Evolutionary conservation across 2,797 vertebrate species (phyloP).

Genomic region (Phrynocephalus vlangalii): DNA sequence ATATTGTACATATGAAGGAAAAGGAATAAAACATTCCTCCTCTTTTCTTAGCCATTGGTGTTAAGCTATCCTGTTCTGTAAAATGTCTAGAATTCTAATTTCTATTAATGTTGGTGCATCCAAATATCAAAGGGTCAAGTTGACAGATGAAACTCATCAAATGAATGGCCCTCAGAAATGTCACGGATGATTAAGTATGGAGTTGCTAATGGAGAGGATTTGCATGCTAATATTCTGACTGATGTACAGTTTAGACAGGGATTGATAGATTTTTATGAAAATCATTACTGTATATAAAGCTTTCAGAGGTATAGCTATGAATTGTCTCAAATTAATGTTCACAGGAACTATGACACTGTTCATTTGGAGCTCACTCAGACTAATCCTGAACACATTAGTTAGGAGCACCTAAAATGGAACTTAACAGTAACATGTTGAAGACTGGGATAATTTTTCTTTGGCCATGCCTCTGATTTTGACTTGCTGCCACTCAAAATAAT

Average conservation of each 20-base stretch:
- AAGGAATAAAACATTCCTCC: constrained; percentile 18
- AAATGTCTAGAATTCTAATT: constrained; percentile 56
- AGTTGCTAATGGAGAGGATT: constrained; percentile 71
- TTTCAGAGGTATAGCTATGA: constrained; percentile 55
- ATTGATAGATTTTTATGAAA: constrained; percentile 57
- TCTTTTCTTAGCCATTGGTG: constrained; percentile 41
- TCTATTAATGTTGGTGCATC: constrained; percentile 50
- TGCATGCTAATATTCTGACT: constrained; percentile 63
- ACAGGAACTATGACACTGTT: constrained; percentile 33
- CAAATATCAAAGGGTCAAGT: constrained; percentile 68
- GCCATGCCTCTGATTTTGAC: background rate
- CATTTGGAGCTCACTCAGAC: constrained; percentile 50
- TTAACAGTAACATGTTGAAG: constrained; percentile 1
- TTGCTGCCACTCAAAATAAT: background rate
- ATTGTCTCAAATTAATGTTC: constrained; percentile 56
- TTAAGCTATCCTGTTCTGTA: constrained; percentile 39
- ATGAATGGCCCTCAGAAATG: constrained; percentile 66
- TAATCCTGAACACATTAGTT: background rate
- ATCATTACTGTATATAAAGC: constrained; percentile 45
- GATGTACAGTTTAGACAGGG: constrained; percentile 62
- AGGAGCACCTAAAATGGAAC: background rate
- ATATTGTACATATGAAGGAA: constrained; percentile 13
- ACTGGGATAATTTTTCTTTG: background rate
- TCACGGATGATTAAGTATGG: constrained; percentile 69
- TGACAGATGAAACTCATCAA: constrained; percentile 65